These are phyloP conservation scores for Ciconia nigra DNA, from an alignment of 2,797 vertebrate species.

Conservation along the genomic window DNA sequence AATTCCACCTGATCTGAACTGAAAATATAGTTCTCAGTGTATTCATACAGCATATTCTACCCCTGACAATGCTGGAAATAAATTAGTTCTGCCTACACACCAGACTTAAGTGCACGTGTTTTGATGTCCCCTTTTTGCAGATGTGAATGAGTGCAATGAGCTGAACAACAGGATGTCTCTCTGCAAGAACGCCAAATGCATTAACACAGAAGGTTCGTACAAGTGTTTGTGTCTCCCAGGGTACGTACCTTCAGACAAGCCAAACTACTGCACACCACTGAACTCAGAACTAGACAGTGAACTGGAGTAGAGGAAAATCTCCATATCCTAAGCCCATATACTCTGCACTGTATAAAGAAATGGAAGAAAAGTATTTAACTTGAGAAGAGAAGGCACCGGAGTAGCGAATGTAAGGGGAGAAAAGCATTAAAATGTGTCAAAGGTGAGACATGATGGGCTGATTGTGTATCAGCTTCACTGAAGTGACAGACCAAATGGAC, in stretches of 20 bases:
- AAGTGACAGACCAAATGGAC: conserved; percentile 88
- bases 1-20: neutral
- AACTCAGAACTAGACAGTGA: conserved; percentile 76
- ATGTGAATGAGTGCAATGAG: conserved; percentile 94
- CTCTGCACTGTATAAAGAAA: conserved; percentile 88
- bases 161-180: conserved; percentile 93
- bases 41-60: neutral
- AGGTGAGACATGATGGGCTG: conserved; percentile 66
- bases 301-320: conserved; percentile 78
- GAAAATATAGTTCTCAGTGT: neutral
- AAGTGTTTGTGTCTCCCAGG: conserved; percentile 92
- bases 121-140: conserved; percentile 72
- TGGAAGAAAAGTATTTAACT: conserved; percentile 81
- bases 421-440: conserved; percentile 65
- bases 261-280: conserved; percentile 90
- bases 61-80: neutral
- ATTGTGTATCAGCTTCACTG: conserved; percentile 62
- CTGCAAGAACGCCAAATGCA: conserved; percentile 95
- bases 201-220: conserved; percentile 94
- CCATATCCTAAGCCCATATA: conserved; percentile 79
- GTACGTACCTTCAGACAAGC: conserved; percentile 83
- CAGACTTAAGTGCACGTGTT: neutral
- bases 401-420: conserved; percentile 52
- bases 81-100: neutral
- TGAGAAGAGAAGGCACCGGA: conserved; percentile 81